Evolutionary conservation across 1,140 invertebrate species (phyloP).

Genomic region (Heterodera schachtii): DNA sequence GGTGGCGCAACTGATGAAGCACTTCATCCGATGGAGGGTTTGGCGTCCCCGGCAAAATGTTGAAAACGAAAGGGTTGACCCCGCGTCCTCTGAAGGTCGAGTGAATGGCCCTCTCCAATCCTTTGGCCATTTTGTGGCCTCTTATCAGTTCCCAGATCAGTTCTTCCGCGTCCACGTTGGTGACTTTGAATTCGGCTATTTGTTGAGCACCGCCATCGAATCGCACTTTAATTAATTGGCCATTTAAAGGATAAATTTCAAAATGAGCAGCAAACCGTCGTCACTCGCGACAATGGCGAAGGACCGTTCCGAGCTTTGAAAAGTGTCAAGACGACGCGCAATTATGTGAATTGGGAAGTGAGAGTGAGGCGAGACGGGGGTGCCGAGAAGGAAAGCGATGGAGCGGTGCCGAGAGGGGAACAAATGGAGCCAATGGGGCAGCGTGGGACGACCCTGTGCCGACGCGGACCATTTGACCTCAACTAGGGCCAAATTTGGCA

Average conservation of each 20-base stretch:
- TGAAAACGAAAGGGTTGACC: constrained; percentile 63
- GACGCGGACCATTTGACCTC: constrained; percentile 65
- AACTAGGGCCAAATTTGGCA: constrained; percentile 33
- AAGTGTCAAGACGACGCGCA: constrained; percentile 56
- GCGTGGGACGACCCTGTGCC: constrained; percentile 55
- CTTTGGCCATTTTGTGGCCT: constrained; percentile 38
- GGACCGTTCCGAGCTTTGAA: constrained; percentile 52
- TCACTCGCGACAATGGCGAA: constrained; percentile 55
- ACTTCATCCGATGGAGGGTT: constrained; percentile 23
- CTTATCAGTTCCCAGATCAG: constrained; percentile 42
- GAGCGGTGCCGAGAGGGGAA: constrained; percentile 53
- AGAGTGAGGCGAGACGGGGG: constrained; percentile 54
- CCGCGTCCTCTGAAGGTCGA: constrained; percentile 56
- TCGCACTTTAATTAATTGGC: constrained; percentile 45
- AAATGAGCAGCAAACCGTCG: constrained; percentile 42
- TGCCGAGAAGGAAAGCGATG: constrained; percentile 50
- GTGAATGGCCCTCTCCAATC: constrained; percentile 54
- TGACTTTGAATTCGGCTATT: constrained; percentile 53
- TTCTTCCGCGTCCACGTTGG: constrained; percentile 60
- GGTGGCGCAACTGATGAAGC: constrained; percentile 29
- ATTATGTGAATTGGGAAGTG: constrained; percentile 60
- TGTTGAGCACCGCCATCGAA: constrained; percentile 56
- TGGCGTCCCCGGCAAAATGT: constrained; percentile 44
- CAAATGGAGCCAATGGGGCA: constrained; percentile 60
- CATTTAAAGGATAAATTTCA: neutral